phyloP scores from a whole-genome alignment of 2,113 vertebrate genomes.

The Brachypteracias leptosomus region DNA sequence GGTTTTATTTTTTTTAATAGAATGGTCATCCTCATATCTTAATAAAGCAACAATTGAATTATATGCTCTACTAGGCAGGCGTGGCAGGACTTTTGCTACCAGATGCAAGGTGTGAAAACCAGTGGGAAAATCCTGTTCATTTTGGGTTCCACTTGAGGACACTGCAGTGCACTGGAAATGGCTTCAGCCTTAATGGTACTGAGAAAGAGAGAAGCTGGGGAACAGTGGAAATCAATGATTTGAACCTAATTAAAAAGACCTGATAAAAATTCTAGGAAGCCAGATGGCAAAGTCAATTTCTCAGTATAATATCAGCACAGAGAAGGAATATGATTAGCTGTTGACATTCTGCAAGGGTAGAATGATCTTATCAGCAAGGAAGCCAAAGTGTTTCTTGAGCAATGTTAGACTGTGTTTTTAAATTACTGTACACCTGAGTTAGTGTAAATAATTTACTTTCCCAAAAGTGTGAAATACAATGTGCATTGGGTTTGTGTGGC shows the following conservation, averaged over 20 bases:
- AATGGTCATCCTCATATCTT: conserved; percentile 72
- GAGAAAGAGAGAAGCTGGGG: conserved; percentile 47
- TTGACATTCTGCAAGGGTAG: conserved; percentile 71
- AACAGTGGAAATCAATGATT: conserved; percentile 73
- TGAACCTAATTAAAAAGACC: conserved; percentile 77
- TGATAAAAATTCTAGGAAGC: conserved; percentile 70
- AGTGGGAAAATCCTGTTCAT: conserved; percentile 65
- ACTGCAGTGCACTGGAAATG: conserved; percentile 45
- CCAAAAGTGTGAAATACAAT: background rate
- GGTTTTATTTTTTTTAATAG: conserved; percentile 31
- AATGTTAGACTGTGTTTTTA: conserved; percentile 9
- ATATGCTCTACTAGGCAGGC: conserved; percentile 68
- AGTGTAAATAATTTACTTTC: conserved; percentile 29
- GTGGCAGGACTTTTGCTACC: conserved; percentile 63
- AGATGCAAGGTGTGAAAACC: conserved; percentile 73
- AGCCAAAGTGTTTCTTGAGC: conserved; percentile 31
- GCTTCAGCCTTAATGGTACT: conserved; percentile 52
- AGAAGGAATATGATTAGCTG: conserved; percentile 61
- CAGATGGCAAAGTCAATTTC: conserved; percentile 75
- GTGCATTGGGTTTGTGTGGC: background rate
- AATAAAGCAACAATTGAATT: conserved; percentile 81
- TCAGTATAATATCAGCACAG: conserved; percentile 47
- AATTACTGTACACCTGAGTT: background rate
- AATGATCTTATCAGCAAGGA: conserved; percentile 56
- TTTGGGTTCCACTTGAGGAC: conserved; percentile 68